Conservation (phyloP, 1,140 invertebrate genomes). For the Euschistus heros region DNA sequence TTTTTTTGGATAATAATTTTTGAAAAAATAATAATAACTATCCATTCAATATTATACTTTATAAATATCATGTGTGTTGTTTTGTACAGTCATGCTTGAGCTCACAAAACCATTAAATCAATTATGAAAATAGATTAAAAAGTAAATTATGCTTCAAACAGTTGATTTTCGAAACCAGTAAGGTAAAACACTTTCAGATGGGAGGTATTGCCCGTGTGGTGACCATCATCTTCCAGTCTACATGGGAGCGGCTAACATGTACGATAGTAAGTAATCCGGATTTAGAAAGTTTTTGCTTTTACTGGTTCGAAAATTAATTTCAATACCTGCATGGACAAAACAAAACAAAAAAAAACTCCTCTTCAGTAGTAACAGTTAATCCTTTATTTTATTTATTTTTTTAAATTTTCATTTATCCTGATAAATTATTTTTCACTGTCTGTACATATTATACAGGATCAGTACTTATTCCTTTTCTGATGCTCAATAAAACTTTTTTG, state of each 20-base stretch:
- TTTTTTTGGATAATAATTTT: no score
- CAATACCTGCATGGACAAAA: not conserved
- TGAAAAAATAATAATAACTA: no score
- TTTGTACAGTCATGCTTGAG: constrained; percentile 1
- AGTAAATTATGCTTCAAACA: not conserved
- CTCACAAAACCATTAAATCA: not conserved
- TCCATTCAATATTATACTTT: no score
- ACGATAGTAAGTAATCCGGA: constrained; percentile 25
- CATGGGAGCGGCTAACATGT: constrained; percentile 25
- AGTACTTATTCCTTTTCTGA: no score
- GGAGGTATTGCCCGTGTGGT: constrained; percentile 25
- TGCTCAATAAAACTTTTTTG: no score
- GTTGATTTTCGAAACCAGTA: constrained; percentile 26
- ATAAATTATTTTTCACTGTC: no score
- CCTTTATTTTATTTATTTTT: not conserved
- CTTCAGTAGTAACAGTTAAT: constrained; percentile 1
- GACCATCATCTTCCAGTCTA: constrained; percentile 25
- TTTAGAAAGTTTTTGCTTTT: constrained; percentile 24
- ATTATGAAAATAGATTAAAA: constrained; percentile 1
- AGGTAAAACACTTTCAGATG: constrained; percentile 26
- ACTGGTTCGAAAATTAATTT: constrained; percentile 25
- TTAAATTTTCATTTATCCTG: no score
- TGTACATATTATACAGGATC: no score
- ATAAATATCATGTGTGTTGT: no score
- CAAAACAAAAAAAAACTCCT: not conserved